Evolutionary conservation across 2,797 vertebrate genomes (phyloP).

Genomic region (Bothrops alternatus): DNA sequence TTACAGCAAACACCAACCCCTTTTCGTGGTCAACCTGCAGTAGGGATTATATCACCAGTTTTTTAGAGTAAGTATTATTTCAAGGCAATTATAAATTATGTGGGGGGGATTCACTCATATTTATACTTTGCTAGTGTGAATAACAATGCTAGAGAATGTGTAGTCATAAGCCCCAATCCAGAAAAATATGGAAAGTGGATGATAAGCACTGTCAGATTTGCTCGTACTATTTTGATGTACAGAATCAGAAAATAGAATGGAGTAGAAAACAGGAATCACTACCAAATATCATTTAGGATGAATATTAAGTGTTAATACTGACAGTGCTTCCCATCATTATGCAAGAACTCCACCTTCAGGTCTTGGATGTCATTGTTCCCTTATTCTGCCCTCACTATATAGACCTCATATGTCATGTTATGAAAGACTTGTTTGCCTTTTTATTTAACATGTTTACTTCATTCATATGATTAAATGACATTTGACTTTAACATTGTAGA

Average conservation of each 20-base stretch:
- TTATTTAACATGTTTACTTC: not conserved
- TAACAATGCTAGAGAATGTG: not conserved
- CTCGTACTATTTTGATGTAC: not conserved
- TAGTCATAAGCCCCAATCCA: not conserved
- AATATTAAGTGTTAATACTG: not conserved
- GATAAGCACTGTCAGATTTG: not conserved
- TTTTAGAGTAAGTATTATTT: slow-evolving; percentile 94
- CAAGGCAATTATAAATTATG: slow-evolving; percentile 58
- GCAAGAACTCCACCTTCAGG: not conserved
- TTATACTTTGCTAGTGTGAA: not conserved
- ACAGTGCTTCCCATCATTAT: not conserved
- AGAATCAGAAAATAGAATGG: not conserved
- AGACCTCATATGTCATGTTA: not conserved
- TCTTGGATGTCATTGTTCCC: not conserved
- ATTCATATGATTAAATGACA: not conserved
- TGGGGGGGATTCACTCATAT: slow-evolving; percentile 6
- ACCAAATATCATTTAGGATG: not conserved
- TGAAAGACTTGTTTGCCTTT: not conserved
- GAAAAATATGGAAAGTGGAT: not conserved
- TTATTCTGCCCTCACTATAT: not conserved
- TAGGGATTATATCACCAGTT: slow-evolving; percentile 99
- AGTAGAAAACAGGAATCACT: not conserved
- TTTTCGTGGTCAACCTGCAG: slow-evolving; percentile 99
- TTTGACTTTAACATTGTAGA: not conserved
- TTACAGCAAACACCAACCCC: slow-evolving; percentile 98